Evolutionary conservation across 2,113 vertebrate species (phyloP).

Genomic region (Edolisoma coerulescens): DNA sequence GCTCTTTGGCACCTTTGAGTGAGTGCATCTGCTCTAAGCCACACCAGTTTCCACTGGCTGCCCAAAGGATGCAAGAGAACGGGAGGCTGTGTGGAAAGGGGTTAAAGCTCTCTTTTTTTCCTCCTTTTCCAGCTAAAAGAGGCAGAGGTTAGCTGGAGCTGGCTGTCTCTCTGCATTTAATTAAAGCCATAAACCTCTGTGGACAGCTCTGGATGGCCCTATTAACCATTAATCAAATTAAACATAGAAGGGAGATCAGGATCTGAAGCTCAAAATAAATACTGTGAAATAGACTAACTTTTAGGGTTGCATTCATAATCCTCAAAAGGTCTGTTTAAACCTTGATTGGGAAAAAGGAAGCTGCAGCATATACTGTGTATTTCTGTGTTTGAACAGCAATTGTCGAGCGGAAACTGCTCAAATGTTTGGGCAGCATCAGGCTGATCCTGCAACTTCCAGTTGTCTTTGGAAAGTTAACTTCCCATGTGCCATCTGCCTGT

Average conservation of each 20-base stretch:
- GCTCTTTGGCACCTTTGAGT: neutral
- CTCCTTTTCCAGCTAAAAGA: neutral
- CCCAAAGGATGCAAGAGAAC: neutral
- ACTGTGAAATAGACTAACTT: neutral
- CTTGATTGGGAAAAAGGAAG: neutral
- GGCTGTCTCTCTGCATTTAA: neutral
- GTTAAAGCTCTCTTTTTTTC: neutral
- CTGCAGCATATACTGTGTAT: neutral
- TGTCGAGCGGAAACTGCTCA: neutral
- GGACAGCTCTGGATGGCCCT: neutral
- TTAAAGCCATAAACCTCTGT: neutral
- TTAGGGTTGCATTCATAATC: neutral
- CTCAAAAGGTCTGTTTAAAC: neutral
- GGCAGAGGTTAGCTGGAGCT: neutral
- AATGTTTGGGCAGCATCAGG: neutral
- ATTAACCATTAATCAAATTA: neutral
- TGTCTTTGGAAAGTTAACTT: neutral
- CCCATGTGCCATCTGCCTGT: neutral
- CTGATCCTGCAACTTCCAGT: neutral
- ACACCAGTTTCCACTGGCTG: rapidly evolving
- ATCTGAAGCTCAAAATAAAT: neutral
- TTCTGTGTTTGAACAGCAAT: neutral
- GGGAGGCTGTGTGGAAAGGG: neutral
- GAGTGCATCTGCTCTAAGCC: neutral
- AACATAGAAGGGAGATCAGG: neutral